phyloP scores from a whole-genome alignment of 1,140 invertebrate species.

The Drosophila punjabiensis region DNA sequence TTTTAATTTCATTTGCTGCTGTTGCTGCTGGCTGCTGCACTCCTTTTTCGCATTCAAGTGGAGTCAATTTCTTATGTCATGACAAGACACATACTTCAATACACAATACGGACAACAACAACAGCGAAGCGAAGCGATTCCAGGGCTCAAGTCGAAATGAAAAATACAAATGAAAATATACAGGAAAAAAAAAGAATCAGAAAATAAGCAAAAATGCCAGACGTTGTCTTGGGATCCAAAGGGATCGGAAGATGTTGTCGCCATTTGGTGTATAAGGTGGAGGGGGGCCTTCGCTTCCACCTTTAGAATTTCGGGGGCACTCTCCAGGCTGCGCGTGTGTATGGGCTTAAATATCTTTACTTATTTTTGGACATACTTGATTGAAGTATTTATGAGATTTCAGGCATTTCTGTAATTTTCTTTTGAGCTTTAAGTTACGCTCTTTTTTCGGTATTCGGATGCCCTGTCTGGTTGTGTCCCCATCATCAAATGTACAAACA shows the following conservation, averaged over 20 bases:
- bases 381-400: slow-evolving; percentile 84
- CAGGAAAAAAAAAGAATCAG: background rate
- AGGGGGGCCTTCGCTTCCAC: slow-evolving; percentile 3
- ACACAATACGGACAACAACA: slow-evolving; percentile 39
- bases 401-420: slow-evolving; percentile 80
- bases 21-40: slow-evolving; percentile 57
- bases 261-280: slow-evolving; percentile 36
- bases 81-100: slow-evolving; percentile 72
- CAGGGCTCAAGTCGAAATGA: slow-evolving; percentile 65
- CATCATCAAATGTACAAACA: slow-evolving; percentile 49
- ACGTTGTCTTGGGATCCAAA: slow-evolving; percentile 47
- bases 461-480: slow-evolving; percentile 1
- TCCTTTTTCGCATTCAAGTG: slow-evolving; percentile 83
- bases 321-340: slow-evolving; percentile 21
- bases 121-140: background rate
- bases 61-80: slow-evolving; percentile 84
- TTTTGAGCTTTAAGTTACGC: slow-evolving; percentile 73
- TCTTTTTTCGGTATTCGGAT: slow-evolving; percentile 19
- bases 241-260: slow-evolving; percentile 56
- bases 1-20: slow-evolving; percentile 78
- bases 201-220: slow-evolving; percentile 55
- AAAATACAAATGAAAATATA: slow-evolving; percentile 31
- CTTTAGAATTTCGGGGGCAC: slow-evolving; percentile 47
- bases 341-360: slow-evolving; percentile 80
- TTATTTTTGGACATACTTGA: slow-evolving; percentile 84